Conservation (phyloP, 2,797 vertebrate genomes). For the Pipistrellus kuhlii region DNA sequence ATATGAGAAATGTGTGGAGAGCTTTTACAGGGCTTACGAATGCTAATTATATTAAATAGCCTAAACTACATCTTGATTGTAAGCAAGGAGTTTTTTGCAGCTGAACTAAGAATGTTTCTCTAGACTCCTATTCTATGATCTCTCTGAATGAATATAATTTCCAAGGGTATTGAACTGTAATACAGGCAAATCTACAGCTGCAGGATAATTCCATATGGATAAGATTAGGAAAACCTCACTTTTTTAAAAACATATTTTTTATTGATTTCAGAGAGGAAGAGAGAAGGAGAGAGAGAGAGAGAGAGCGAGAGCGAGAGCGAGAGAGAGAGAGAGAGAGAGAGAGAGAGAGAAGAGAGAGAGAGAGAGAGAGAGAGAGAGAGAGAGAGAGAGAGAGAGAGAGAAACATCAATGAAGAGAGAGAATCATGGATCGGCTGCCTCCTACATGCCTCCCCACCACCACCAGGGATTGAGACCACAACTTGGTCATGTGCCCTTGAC, state of each 20-base stretch:
- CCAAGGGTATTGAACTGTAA: slow-evolving; percentile 4
- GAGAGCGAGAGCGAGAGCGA: no score
- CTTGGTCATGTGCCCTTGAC: no score
- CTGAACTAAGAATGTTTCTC: slow-evolving; percentile 43
- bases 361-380: no score
- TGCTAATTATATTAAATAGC: slow-evolving; percentile 6
- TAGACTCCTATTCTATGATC: slow-evolving; percentile 16
- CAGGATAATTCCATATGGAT: background rate
- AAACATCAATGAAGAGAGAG: no score
- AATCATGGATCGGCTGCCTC: no score
- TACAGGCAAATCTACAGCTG: background rate
- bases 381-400: no score
- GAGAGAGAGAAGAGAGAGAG: no score
- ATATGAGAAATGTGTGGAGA: background rate
- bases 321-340: no score
- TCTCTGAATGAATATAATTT: slow-evolving; percentile 30
- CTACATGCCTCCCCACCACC: no score
- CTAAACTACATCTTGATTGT: slow-evolving; percentile 30
- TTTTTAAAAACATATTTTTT: background rate
- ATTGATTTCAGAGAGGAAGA: no score
- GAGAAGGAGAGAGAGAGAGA: no score
- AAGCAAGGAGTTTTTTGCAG: slow-evolving; percentile 36
- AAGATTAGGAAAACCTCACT: background rate
- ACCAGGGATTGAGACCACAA: no score
- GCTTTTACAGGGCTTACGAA: slow-evolving; percentile 20